Percentiles rank a stretch among this genome's conserved stretches.
These are phyloP conservation scores for Zaprionus tsacasi DNA, from an alignment of 1,140 invertebrate genomes.

Conservation along the genomic window DNA sequence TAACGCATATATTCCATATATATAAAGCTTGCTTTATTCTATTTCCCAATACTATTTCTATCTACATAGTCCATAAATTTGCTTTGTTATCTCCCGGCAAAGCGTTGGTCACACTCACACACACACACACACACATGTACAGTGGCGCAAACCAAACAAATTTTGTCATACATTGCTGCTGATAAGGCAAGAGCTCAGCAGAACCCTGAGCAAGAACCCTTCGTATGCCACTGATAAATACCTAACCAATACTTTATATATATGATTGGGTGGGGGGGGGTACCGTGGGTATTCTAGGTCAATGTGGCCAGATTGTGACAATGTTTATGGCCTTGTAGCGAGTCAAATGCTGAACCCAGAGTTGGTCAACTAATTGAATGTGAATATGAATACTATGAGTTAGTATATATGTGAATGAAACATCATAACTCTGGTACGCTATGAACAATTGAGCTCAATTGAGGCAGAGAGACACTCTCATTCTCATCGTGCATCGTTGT, in stretches of 20 bases:
- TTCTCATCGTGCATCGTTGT: conserved; percentile 19
- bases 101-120: conserved; percentile 24
- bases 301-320: conserved; percentile 48
- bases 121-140: too few relatives aligned
- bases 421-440: conserved; percentile 36
- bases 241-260: not conserved
- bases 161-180: conserved; percentile 51
- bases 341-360: conserved; percentile 53
- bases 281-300: conserved; percentile 67
- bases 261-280: conserved; percentile 5
- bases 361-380: conserved; percentile 66
- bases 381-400: not conserved
- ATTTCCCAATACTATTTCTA: conserved; percentile 60
- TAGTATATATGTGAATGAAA: conserved; percentile 46
- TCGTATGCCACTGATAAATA: not conserved
- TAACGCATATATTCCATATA: conserved; percentile 4
- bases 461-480: conserved; percentile 23
- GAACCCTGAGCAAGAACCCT: not conserved
- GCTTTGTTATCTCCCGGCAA: conserved; percentile 48
- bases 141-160: conserved; percentile 60
- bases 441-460: conserved; percentile 74
- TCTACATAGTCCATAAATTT: conserved; percentile 45
- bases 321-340: conserved; percentile 56
- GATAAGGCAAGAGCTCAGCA: conserved; percentile 45
- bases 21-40: conserved; percentile 14